These are phyloP conservation scores for Caenorhabditis elegans DNA, from an alignment of 1,140 invertebrate species.

Conservation along the genomic window WBcel235 BX284603.4:3824001-3824500, in stretches of 20 bases:
- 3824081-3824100: background rate
- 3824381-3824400: slow-evolving; percentile 10
- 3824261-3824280: slow-evolving; percentile 12
- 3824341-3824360: background rate
- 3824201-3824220: background rate
- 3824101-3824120: no score
- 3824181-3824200: background rate
- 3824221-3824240: background rate
- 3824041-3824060: background rate
- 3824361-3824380: background rate
- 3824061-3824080: background rate
- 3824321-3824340: background rate
- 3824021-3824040: background rate
- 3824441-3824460: background rate
- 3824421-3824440: background rate
- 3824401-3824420: slow-evolving; percentile 2
- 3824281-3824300: background rate
- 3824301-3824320: background rate
- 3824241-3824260: slow-evolving; percentile 11
- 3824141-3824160: no score
- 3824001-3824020: slow-evolving; percentile 28
- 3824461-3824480: no score
- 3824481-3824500: background rate
- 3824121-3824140: no score
- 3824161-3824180: no score